These are phyloP conservation scores for Campopleginae sp. DNA, from an alignment of 2,888 invertebrate species.

Conservation along the genomic window DNA sequence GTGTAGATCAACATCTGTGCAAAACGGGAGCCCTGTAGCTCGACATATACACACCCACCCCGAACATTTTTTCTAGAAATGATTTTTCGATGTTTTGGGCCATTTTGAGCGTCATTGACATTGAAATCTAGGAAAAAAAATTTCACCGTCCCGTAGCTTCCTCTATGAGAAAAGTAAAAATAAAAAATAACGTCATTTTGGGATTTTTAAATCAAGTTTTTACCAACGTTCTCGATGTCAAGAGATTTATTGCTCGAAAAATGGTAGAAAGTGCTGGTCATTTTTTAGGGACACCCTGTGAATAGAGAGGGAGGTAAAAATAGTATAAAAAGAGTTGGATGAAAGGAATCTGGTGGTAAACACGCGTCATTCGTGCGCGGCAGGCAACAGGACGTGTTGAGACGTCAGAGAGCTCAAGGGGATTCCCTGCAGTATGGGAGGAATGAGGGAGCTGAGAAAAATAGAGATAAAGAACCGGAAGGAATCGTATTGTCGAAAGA, in stretches of 20 bases:
- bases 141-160: too few relatives aligned
- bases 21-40: too few relatives aligned
- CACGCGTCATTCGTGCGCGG: conserved; percentile 28
- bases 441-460: conserved; percentile 2
- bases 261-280: background rate
- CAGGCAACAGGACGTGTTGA: conserved; percentile 23
- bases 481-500: conserved; percentile 15
- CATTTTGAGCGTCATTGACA: too few relatives aligned
- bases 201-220: background rate
- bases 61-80: too few relatives aligned
- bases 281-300: background rate
- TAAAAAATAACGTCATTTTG: background rate
- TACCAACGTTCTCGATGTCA: background rate
- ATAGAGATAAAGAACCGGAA: conserved; percentile 12
- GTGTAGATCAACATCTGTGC: too few relatives aligned
- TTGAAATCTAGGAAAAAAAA: too few relatives aligned
- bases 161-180: too few relatives aligned
- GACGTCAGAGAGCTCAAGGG: conserved; percentile 20
- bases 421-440: conserved; percentile 20
- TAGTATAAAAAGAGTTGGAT: background rate
- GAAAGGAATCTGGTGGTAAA: conserved; percentile 17
- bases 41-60: too few relatives aligned
- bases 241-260: background rate
- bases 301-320: background rate
- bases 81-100: too few relatives aligned